These are phyloP conservation scores for Mythimna ferrago DNA, from an alignment of 2,888 invertebrate genomes.

Conservation along the genomic window DNA sequence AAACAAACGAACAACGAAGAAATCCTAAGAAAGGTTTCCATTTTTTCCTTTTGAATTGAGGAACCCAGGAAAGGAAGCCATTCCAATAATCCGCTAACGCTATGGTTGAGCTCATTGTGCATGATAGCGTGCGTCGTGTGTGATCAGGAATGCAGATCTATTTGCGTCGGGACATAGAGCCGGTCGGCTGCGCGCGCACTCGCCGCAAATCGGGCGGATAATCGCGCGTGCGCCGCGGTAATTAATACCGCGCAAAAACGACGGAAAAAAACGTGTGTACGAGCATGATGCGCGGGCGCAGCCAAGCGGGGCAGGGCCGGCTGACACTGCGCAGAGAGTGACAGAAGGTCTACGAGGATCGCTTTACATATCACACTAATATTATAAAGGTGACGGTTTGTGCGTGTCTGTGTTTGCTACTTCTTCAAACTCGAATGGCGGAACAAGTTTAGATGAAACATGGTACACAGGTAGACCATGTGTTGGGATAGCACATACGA, in stretches of 20 bases:
- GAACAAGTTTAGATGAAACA: too few species aligned
- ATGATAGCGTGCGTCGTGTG: slow-evolving; percentile 33
- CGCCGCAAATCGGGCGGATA: slow-evolving; percentile 55
- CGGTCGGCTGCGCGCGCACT: slow-evolving; percentile 26
- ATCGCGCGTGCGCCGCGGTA: slow-evolving; percentile 60
- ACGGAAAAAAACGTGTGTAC: slow-evolving; percentile 40
- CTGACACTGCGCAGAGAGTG: neutral
- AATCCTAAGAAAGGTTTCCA: neutral
- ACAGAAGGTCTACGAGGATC: slow-evolving; percentile 36
- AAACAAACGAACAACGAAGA: neutral
- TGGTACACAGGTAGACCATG: too few species aligned
- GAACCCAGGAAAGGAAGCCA: neutral
- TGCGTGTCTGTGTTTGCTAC: too few species aligned
- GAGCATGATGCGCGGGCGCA: slow-evolving; percentile 49
- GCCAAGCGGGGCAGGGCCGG: slow-evolving; percentile 5
- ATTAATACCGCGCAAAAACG: slow-evolving; percentile 61
- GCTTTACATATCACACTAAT: neutral
- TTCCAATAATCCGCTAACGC: too few species aligned
- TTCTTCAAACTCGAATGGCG: too few species aligned
- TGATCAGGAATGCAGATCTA: slow-evolving; percentile 58
- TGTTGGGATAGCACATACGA: too few species aligned
- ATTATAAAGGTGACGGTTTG: too few species aligned
- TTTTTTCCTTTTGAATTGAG: neutral
- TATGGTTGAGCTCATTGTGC: neutral
- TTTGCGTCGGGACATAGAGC: slow-evolving; percentile 37